A percentile compares a stretch with the other conserved stretches of the same genome.
phyloP scores from a whole-genome alignment of 2,113 vertebrate genomes.

The Thryonomys swinderianus region DNA sequence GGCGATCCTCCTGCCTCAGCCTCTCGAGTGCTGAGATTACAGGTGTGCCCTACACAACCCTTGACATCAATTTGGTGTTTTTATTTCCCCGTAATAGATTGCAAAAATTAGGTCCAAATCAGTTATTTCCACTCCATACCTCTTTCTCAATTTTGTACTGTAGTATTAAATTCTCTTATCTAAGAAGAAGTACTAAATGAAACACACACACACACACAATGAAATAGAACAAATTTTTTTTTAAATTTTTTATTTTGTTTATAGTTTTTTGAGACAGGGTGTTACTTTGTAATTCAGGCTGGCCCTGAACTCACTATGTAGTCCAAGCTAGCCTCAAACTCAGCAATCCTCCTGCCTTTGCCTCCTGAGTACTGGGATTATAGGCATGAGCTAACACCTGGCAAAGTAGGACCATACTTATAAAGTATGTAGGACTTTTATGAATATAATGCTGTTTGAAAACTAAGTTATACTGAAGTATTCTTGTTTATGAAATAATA shows the following conservation, averaged over 20 bases:
- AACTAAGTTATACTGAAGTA: constrained; percentile 14
- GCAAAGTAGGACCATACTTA: neutral
- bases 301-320: no score
- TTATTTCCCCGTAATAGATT: neutral
- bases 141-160: neutral
- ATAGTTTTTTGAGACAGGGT: no score
- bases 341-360: no score
- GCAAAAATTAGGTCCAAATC: neutral
- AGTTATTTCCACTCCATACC: neutral
- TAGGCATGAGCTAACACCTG: no score
- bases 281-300: no score
- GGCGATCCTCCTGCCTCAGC: neutral
- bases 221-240: no score
- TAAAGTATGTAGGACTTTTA: neutral
- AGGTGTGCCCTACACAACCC: neutral
- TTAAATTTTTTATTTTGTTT: no score
- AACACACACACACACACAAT: neutral
- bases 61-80: neutral
- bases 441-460: neutral
- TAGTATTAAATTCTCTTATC: neutral
- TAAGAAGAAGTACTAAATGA: neutral
- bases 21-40: neutral
- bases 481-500: constrained; percentile 26
- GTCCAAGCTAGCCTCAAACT: no score
- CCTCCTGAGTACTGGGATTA: no score